Base-by-base conservation (phyloP, 1,140 invertebrate genomes). In the Galleria mellonella region DNA sequence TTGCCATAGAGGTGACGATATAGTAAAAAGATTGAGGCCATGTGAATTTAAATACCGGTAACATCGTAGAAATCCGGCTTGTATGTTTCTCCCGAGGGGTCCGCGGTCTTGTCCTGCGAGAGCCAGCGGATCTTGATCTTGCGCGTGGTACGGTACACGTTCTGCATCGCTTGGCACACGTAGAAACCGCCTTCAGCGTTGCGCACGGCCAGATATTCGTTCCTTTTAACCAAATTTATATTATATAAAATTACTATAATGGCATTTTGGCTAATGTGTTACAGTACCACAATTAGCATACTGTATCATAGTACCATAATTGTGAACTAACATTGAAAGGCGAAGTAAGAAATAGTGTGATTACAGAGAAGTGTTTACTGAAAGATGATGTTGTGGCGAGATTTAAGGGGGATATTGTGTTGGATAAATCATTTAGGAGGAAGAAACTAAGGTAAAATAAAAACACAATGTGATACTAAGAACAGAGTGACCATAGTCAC, bases 41-140 rank as follows among this genome's bases (percentile, higher is more conserved):
- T n/a, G n/a, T n/a, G n/a, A n/a, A n/a, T n/a, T n/a, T 23, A 23
- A 23, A 23, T 23, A 94, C 93, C 94, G 75, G 94, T 96, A 32
- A 88, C 85, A 75, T 97, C 96, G 77, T 96, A 94, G 87, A 96
- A 97, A 85, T 97, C 96, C 2, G 94, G 93, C 35, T 92, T 93
- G 86, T 96, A 97, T 10, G 93, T 90, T 73, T 94, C 90, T 2
- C 91, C 90, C 2, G 87, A 79, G 41, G 90, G 88, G 42, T 90
- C 89, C 9, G 87, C 81, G 23, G 86, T 76, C 72, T 91, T 91
- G 48, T 93, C 91, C 83, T 93, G 92, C 3, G 94, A 94, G 27
- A 97, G 83, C 96, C 96, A 97, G 62, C 95, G 91, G 66, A 97
- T 97, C 64, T 92, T 92, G 65, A 97, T 96, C 71, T 92, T 92